A percentile compares a stretch with the other conserved stretches of the same genome.
phyloP scores from a whole-genome alignment of 2,797 vertebrate species.

The Crenichthys baileyi region DNA sequence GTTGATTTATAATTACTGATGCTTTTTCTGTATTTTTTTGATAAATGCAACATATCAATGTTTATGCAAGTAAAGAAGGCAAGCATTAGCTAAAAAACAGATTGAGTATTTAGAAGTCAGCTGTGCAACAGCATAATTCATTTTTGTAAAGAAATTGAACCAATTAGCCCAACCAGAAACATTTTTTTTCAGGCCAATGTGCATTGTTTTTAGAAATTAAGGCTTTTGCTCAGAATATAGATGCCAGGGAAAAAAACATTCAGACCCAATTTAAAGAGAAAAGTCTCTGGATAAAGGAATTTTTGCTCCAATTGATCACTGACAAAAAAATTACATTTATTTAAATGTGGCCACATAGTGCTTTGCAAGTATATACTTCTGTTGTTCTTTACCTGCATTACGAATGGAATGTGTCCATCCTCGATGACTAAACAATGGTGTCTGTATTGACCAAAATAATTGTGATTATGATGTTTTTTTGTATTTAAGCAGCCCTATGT shows the following conservation, averaged over 20 bases:
- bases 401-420: not conserved
- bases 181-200: not conserved
- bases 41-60: not conserved
- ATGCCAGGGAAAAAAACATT: not conserved
- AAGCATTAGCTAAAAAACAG: not conserved
- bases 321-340: no score
- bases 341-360: no score
- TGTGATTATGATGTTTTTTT: not conserved
- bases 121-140: not conserved
- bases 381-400: not conserved
- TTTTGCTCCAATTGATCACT: no score
- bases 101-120: not conserved
- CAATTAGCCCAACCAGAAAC: not conserved
- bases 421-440: not conserved
- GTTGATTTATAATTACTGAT: not conserved
- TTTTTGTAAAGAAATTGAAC: not conserved
- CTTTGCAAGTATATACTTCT: not conserved
- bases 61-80: not conserved
- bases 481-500: not conserved
- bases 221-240: not conserved
- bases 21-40: not conserved
- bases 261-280: not conserved
- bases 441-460: not conserved
- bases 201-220: not conserved
- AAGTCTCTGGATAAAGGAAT: not conserved